Conservation (phyloP, 2,113 vertebrate species). For the Okapia johnstoni region DNA sequence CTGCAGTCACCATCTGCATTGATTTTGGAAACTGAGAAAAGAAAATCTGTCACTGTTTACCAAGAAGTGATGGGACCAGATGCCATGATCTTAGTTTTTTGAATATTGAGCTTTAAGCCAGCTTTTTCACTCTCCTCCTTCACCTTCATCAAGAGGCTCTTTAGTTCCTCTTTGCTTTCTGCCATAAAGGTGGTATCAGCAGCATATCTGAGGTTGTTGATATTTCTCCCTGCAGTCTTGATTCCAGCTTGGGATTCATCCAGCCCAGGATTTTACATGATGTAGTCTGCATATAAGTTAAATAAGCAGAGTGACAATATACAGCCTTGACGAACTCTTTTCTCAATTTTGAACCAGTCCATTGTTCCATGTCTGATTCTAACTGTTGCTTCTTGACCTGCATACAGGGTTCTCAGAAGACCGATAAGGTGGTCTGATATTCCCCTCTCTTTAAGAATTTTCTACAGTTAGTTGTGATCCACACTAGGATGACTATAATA, state of each 20-base stretch:
- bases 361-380: background rate
- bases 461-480: background rate
- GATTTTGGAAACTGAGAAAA: background rate
- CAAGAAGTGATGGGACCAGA: background rate
- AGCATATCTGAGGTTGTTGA: background rate
- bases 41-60: background rate
- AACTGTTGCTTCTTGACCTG: background rate
- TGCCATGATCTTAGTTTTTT: background rate
- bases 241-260: background rate
- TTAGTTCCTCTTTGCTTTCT: background rate
- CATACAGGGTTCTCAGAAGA: background rate
- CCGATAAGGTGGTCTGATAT: background rate
- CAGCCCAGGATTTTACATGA: background rate
- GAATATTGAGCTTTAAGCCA: background rate
- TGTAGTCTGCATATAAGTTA: background rate
- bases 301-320: background rate
- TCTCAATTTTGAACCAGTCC: background rate
- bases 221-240: background rate
- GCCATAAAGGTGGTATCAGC: background rate
- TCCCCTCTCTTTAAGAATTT: background rate
- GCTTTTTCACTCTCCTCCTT: background rate
- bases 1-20: background rate
- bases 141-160: background rate
- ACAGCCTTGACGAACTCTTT: background rate
- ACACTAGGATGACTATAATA: background rate